phyloP scores from a whole-genome alignment of 2,113 vertebrate species.

The Actenoides lindsayi region DNA sequence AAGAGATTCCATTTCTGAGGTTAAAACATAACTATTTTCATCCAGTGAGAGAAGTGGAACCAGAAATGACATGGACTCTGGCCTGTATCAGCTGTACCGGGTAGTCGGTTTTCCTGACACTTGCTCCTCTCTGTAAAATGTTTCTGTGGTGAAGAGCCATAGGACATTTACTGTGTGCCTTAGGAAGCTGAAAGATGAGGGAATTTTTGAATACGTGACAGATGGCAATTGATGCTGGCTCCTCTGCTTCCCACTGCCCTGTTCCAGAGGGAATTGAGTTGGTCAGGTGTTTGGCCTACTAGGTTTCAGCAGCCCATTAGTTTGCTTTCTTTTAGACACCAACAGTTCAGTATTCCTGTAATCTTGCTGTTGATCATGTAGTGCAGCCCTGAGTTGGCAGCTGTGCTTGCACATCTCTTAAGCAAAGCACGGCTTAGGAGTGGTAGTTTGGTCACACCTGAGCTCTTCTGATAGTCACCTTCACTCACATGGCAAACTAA shows the following conservation, averaged over 20 bases:
- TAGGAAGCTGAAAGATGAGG: not conserved
- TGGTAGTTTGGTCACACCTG: not conserved
- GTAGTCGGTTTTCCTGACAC: not conserved
- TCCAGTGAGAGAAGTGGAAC: not conserved
- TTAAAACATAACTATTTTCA: not conserved
- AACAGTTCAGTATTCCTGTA: too few relatives aligned
- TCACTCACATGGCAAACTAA: not conserved
- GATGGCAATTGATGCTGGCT: not conserved
- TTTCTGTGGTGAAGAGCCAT: not conserved
- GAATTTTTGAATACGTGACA: not conserved
- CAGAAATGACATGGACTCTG: not conserved
- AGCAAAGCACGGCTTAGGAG: not conserved
- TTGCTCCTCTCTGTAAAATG: not conserved
- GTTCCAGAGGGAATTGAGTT: not conserved
- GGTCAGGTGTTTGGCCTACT: not conserved
- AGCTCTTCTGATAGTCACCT: not conserved
- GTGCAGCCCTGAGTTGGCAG: not conserved
- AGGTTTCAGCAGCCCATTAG: not conserved
- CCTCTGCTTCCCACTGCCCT: not conserved
- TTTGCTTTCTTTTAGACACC: not conserved
- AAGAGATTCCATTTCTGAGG: not conserved
- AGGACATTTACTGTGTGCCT: not conserved
- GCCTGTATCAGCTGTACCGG: not conserved
- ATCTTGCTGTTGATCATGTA: not conserved
- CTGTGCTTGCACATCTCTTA: not conserved